Percentiles rank a stretch among this genome's conserved stretches.
Evolutionary conservation across 2,797 vertebrate species (phyloP).

Genomic region (Acanthis flammea): DNA sequence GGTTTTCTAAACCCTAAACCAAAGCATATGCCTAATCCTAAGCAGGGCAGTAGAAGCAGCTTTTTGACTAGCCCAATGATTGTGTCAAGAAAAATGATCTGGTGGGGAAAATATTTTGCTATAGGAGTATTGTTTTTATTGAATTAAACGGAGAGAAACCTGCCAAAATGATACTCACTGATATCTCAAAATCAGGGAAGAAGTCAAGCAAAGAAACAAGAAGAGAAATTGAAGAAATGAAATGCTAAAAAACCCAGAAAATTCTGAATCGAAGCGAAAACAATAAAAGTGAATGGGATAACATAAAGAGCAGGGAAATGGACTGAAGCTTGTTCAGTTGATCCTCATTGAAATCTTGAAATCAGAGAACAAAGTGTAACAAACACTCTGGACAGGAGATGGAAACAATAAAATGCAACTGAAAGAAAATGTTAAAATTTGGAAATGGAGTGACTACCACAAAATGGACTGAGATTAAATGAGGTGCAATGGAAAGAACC

Average conservation of each 20-base stretch:
- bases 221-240: background rate
- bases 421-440: background rate
- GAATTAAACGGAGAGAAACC: background rate
- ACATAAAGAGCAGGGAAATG: background rate
- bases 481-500: background rate
- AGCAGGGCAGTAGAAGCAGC: no score
- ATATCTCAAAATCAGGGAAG: background rate
- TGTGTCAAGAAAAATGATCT: background rate
- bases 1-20: background rate
- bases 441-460: background rate
- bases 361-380: background rate
- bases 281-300: background rate
- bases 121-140: background rate
- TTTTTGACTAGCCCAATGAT: background rate
- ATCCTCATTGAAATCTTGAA: background rate
- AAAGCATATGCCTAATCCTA: background rate
- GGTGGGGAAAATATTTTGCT: background rate
- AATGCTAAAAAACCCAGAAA: background rate
- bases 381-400: background rate
- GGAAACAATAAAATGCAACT: background rate
- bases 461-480: background rate
- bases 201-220: background rate
- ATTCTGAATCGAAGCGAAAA: fast-evolving
- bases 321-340: fast-evolving
- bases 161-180: background rate